A percentile compares a stretch with the other conserved stretches of the same genome.
phyloP scores from a whole-genome alignment of 1,140 invertebrate genomes.

The Tetramorium alpestre region DNA sequence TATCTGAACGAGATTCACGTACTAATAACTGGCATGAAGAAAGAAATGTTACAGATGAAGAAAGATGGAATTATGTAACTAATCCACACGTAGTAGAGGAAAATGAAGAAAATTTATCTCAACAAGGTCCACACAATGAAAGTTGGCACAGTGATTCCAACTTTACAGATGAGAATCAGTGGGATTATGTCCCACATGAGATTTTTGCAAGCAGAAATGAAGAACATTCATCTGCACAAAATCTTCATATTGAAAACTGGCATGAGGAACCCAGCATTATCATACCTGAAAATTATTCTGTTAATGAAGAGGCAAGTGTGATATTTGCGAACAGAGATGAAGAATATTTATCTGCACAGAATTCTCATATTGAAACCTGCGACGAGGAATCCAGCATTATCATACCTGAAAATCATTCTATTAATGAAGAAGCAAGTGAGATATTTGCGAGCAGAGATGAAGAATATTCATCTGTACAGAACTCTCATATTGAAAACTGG shows the following conservation, averaged over 20 bases:
- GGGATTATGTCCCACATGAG: neutral
- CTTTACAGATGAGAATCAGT: neutral
- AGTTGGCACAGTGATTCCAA: constrained; percentile 63
- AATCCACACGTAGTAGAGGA: too few species aligned
- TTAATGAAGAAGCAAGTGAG: neutral
- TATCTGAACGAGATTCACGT: neutral
- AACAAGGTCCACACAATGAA: neutral
- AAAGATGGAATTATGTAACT: too few species aligned
- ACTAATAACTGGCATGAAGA: too few species aligned
- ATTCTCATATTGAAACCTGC: constrained; percentile 68
- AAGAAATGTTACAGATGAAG: too few species aligned
- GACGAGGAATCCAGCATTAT: constrained; percentile 65
- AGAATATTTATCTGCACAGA: neutral
- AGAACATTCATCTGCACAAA: neutral
- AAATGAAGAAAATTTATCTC: neutral
- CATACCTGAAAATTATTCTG: constrained; percentile 46
- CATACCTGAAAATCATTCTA: constrained; percentile 46
- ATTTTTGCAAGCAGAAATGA: neutral
- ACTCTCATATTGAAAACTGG: constrained; percentile 68
- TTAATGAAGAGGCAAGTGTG: neutral
- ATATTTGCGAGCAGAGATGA: neutral
- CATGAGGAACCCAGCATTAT: constrained; percentile 65
- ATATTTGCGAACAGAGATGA: neutral
- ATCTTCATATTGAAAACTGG: constrained; percentile 68
- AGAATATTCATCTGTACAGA: neutral